A percentile compares a stretch with the other conserved stretches of the same genome.
Conservation (phyloP, 2,888 invertebrate genomes). For the Clivina fossor region DNA sequence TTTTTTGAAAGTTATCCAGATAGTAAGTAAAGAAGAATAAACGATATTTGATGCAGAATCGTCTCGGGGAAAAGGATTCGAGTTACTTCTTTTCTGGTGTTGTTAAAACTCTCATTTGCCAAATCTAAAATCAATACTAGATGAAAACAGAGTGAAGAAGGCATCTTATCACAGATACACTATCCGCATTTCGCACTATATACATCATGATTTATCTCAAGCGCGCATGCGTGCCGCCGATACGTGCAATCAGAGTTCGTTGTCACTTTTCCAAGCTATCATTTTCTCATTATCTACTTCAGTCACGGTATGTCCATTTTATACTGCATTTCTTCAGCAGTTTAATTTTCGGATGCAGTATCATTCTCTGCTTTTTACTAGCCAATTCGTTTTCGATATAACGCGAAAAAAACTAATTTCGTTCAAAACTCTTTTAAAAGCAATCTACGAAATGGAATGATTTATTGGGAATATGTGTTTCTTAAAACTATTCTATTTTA, state of each 20-base stretch:
- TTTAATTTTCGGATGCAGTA: too few relatives aligned
- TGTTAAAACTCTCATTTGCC: slow-evolving; percentile 28
- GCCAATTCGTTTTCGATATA: too few relatives aligned
- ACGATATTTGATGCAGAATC: slow-evolving; percentile 26
- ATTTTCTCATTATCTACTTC: slow-evolving; percentile 20
- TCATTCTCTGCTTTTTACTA: too few relatives aligned
- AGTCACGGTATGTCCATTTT: too few relatives aligned
- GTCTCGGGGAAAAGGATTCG: slow-evolving; percentile 21
- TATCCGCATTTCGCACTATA: slow-evolving; percentile 3
- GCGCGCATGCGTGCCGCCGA: slow-evolving; percentile 2
- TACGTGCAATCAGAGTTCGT: too few relatives aligned
- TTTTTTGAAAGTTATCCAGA: too few relatives aligned
- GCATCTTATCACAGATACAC: slow-evolving; percentile 18
- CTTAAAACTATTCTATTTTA: too few relatives aligned
- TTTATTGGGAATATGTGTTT: too few relatives aligned
- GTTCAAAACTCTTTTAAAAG: too few relatives aligned
- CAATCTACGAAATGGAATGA: too few relatives aligned
- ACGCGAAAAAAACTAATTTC: too few relatives aligned
- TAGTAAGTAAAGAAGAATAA: slow-evolving; percentile 16
- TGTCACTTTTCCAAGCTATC: slow-evolving; percentile 15
- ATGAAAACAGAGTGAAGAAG: slow-evolving; percentile 16
- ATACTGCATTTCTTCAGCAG: too few relatives aligned
- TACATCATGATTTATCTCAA: slow-evolving; percentile 18
- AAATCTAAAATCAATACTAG: slow-evolving; percentile 30
- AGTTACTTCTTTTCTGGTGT: slow-evolving; percentile 22